Base-by-base conservation (phyloP, 2,797 vertebrate genomes). In the Nothura maculosa region DNA sequence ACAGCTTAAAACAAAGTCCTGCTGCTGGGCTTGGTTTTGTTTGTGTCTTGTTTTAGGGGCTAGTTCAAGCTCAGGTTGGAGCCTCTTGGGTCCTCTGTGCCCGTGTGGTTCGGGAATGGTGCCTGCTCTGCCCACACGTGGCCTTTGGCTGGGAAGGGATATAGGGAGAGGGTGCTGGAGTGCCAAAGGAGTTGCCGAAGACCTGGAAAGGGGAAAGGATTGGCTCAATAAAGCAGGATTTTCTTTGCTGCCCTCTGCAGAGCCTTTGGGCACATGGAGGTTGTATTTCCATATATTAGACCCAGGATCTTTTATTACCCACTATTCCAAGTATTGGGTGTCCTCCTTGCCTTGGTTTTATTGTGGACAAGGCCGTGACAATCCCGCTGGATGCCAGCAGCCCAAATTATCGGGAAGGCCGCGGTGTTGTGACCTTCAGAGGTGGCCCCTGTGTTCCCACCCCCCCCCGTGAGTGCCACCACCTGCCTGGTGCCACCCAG, bases 331-430 rank as follows among this genome's bases (percentile, higher is more conserved):
- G 74, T 76, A 70, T 0, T 45, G 84, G 61, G 57, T 92, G 89
- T 91, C 92, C 74, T 81, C 93, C 94, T 96, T 93, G 87, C 92
- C 69, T 94, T 83, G 63, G 48, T 83, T 93, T 94, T 85, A 83
- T 67, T 92, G 76, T 83, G 80, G 85, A 38, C 1, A 4, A 60
- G 87, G 82, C 82, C 91, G 70, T 92, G 81, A 92, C 93, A 88
- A 73, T 85, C 93, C 94, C 68, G 42, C 76, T 90, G 84, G 82
- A 61, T 85, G 78, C 89, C 91, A 91, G 85, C 89, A 93, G 92
- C 93, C 85, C 8, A 0, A 57, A 95, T 96, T 91, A 89, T 92
- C 79, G 69, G 82, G 92, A 66, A 95, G 94, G 73, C 50, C 80
- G 64, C 52, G 60, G 5, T 1, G 55, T 76, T 94, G 82, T 43